Evolutionary conservation across 92 coral and sea anemone species (phyloP), one percentile per base, ranked within the genome.

Genomic region (Virgularia gustaviana): DNA sequence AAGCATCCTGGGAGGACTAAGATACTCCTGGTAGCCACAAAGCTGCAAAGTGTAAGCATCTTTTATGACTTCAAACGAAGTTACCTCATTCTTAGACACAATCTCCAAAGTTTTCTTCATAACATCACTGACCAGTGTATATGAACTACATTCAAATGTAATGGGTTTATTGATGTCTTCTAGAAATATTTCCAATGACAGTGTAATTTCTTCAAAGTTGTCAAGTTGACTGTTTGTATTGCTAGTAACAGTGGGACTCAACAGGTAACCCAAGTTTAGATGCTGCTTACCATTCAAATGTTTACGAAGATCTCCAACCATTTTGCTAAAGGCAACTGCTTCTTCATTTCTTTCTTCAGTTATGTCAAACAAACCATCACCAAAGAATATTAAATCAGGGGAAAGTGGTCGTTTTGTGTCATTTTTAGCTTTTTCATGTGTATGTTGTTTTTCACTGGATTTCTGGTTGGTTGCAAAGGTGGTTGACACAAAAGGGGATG

Each of bases 21-120:
- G 87, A 59, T 84, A 94, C 80, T 94, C 99, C 7, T 96, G 84
- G 38, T 66, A 85, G 13, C 99, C 99, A 87, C 99, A 94, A 6
- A 94, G 89, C 65, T 94, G 89, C 44, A 94, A 70, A 12, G 90
- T 85, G 67, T 70, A 87, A 7, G 80, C 90, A 41, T 72, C 47
- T 13, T 82, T 33, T 16, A 71, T 76, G n/a, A 80, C 78, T 27
- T 60, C 74, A 37, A 77, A 72, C 42, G 74, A 27, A 24, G 57
- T 39, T 1, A 63, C 81, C 23, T 59, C 72, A 62, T 74, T 78
- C 44, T 89, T 89, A 4, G 90, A 85, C 41, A 89, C 47, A 62
- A 84, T 81, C 32, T 86, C 83, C 45, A 94, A 59, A 0, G 86
- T 84, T 16, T 87, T 73, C 44, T 85, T 87, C 34, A 89, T 81